phyloP scores from a whole-genome alignment of 2,888 invertebrate species.

The Furcula furcula region DNA sequence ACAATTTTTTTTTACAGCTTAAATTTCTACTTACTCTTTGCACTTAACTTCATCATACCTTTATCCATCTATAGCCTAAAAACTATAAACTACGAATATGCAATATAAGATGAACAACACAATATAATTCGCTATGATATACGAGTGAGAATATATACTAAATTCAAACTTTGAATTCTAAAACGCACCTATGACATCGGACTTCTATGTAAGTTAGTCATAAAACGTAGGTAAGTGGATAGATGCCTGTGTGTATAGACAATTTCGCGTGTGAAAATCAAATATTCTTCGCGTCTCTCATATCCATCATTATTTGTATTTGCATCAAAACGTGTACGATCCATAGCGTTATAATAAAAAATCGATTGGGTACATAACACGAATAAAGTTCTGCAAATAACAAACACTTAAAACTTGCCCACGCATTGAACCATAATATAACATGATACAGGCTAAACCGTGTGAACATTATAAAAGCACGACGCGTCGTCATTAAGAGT shows the following conservation, averaged over 20 bases:
- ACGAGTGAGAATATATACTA: not conserved
- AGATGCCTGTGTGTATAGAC: constrained; percentile 13
- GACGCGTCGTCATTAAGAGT: constrained; percentile 1
- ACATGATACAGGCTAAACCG: not conserved
- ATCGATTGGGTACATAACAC: not conserved
- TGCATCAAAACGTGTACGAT: constrained; percentile 18
- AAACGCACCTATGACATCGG: constrained; percentile 2
- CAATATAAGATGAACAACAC: no score
- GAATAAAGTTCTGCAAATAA: constrained; percentile 3
- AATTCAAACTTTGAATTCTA: constrained; percentile 3
- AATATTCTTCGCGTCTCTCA: constrained; percentile 28
- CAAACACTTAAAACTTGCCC: constrained; percentile 2
- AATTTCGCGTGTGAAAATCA: constrained; percentile 40
- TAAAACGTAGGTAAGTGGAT: constrained; percentile 4
- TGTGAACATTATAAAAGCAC: constrained; percentile 2
- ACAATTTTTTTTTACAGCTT: no score
- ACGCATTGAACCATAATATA: constrained; percentile 1
- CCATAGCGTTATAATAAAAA: constrained; percentile 16
- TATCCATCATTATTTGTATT: constrained; percentile 34
- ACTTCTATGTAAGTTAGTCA: constrained; percentile 2
- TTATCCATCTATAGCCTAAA: no score
- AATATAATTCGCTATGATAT: not conserved
- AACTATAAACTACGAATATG: no score
- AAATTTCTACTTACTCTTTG: no score
- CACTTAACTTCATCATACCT: no score